These are phyloP conservation scores for Stenoptilia bipunctidactyla DNA, from an alignment of 2,888 invertebrate species.

Conservation along the genomic window DNA sequence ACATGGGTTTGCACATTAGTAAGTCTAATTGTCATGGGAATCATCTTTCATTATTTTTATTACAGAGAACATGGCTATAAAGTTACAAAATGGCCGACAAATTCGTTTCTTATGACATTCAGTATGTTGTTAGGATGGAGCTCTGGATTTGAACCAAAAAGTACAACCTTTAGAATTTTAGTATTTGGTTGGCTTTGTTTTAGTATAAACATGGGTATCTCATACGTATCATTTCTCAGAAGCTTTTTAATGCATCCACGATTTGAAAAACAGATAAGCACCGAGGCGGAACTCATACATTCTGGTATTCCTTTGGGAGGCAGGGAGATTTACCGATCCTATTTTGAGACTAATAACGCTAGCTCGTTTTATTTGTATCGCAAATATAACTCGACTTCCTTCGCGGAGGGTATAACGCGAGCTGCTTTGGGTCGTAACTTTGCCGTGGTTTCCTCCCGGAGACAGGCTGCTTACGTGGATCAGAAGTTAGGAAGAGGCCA, in stretches of 20 bases:
- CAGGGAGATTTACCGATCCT: conserved; percentile 58
- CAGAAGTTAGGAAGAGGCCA: conserved; percentile 53
- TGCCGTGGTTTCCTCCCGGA: conserved; percentile 52
- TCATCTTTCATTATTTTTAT: conserved; percentile 47
- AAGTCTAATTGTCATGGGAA: conserved; percentile 42
- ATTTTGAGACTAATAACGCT: conserved; percentile 61
- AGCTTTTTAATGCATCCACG: conserved; percentile 65
- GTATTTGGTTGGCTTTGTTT: conserved; percentile 60
- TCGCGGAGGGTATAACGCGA: conserved; percentile 46
- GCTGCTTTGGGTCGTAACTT: conserved; percentile 49
- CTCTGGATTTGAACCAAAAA: conserved; percentile 45
- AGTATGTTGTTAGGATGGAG: conserved; percentile 63
- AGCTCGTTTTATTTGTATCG: conserved; percentile 61
- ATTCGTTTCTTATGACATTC: conserved; percentile 54
- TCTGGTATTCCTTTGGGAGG: conserved; percentile 56
- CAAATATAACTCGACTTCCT: conserved; percentile 54
- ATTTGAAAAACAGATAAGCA: conserved; percentile 62
- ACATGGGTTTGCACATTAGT: conserved; percentile 53
- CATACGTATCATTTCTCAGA: conserved; percentile 62
- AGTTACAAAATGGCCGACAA: conserved; percentile 55
- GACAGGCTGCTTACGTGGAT: conserved; percentile 57
- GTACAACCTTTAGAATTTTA: conserved; percentile 48
- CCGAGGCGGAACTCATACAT: conserved; percentile 50
- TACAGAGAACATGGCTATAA: conserved; percentile 37
- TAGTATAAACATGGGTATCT: conserved; percentile 60